Base-by-base conservation (phyloP, 2,888 invertebrate genomes). In the Drosophila mimica region DNA sequence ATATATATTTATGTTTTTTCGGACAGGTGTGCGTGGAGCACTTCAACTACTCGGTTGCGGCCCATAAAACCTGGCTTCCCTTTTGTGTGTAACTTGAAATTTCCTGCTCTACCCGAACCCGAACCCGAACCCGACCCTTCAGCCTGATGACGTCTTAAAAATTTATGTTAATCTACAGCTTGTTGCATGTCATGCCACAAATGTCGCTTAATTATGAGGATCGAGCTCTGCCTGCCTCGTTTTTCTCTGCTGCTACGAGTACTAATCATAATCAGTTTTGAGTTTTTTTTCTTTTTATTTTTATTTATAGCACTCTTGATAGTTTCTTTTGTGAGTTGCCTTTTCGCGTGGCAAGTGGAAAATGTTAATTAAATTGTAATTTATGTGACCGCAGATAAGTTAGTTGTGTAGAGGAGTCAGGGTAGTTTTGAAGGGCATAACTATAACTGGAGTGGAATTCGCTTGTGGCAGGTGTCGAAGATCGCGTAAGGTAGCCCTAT, bases 161-260 rank as follows among this genome's bases (percentile, higher is more conserved):
- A 87, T 89, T 82, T 85, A 87, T 87, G 90, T 83, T 87, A 87
- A 89, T 89, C 88, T 80, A 69, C 53, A 59, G 66, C 77, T 78
- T 81, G 86, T 85, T 82, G 90, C 86, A 85, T 76, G 88, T 88
- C 90, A 88, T 85, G 90, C 83, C 78, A 75, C 86, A 89, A 90
- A 87, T 88, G 90, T 89, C 87, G 89, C 86, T 87, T 89, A 88
- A 89, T 89, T 90, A 87, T 88, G 78, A 83, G 78, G 81, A 81
- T 86, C 87, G 78, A 54, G 58, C 58, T 54, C 3, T 43, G n/a
- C 30, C 48, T 25, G 30, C 58, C 38, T 38, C 54, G 46, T 46
- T 46, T 25, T 46, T 46, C 46, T 15, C 28, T 34, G 48, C 43
- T 38, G 33, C 64, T 31, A 54, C 62, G 64, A 66, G 69, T 65